Evolutionary conservation across 2,797 vertebrate genomes (phyloP).

Genomic region (Pantherophis alleghaniensis): DNA sequence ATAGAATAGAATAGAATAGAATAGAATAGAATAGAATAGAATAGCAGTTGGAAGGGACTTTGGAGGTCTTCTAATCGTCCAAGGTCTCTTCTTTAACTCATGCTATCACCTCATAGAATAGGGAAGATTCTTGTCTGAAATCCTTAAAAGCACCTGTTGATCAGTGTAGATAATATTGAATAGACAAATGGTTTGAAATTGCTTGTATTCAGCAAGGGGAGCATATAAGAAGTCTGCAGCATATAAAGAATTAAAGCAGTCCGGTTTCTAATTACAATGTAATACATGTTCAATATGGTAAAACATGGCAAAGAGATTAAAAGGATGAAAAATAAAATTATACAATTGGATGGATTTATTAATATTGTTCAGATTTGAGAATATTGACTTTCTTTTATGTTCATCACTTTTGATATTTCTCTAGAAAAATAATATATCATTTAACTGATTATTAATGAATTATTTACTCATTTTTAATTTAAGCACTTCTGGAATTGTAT

Average conservation of each 20-base stretch:
- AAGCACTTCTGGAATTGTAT: conserved; percentile 43
- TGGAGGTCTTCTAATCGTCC: no score
- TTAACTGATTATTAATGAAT: not conserved
- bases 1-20: no score
- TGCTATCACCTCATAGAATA: not conserved
- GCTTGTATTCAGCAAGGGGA: not conserved
- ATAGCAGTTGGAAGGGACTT: no score
- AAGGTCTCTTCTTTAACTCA: not conserved
- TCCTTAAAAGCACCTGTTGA: not conserved
- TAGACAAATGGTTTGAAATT: not conserved
- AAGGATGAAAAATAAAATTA: conserved; percentile 55
- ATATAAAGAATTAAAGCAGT: not conserved
- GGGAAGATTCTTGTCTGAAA: not conserved
- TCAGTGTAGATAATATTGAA: not conserved
- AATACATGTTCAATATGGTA: conserved; percentile 3
- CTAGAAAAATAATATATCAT: not conserved
- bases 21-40: no score
- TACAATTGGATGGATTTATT: conserved; percentile 23
- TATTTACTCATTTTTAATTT: conserved; percentile 47
- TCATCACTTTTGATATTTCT: not conserved
- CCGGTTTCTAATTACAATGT: not conserved
- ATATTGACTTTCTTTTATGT: conserved; percentile 21
- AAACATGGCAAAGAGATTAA: conserved; percentile 50
- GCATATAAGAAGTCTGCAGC: not conserved
- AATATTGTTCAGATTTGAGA: not conserved